phyloP scores from a whole-genome alignment of 2,797 vertebrate genomes.

The Hybognathus amarus region DNA sequence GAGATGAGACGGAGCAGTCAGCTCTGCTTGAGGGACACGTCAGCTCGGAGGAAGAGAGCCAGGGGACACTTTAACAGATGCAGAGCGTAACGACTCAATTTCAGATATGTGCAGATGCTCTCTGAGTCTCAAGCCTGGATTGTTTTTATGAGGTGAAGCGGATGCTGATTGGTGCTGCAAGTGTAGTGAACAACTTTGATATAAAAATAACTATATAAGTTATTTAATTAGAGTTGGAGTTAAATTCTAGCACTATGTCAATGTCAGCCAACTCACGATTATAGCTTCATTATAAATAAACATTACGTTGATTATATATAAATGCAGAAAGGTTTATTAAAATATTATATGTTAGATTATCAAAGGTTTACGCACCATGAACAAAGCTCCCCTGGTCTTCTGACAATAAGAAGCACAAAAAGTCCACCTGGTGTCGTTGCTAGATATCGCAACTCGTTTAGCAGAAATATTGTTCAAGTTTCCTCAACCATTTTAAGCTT shows the following conservation, averaged over 20 bases:
- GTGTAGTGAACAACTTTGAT: neutral
- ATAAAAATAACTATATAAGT: neutral
- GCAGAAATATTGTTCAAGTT: neutral
- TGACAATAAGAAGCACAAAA: neutral
- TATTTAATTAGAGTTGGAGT: no score
- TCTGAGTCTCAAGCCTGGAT: slow-evolving; percentile 7
- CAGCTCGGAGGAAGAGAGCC: slow-evolving; percentile 27
- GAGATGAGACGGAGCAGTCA: slow-evolving; percentile 20
- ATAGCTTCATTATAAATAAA: no score
- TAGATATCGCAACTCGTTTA: neutral
- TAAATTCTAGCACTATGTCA: no score
- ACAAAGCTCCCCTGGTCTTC: neutral
- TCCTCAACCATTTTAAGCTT: neutral
- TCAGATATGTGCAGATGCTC: slow-evolving; percentile 14
- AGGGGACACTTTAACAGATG: slow-evolving; percentile 39
- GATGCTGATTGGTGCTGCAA: neutral
- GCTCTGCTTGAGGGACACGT: slow-evolving; percentile 16
- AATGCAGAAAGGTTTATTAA: neutral
- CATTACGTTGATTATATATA: no score
- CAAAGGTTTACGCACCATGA: neutral
- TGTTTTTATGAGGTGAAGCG: slow-evolving; percentile 18
- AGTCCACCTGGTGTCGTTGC: neutral
- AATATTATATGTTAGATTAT: neutral
- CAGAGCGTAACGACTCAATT: slow-evolving; percentile 8
- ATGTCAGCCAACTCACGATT: no score